A percentile compares a stretch with the other conserved stretches of the same genome.
These are phyloP conservation scores for Onychostoma macrolepis DNA, from an alignment of 2,113 vertebrate genomes.

Conservation along the genomic window DNA sequence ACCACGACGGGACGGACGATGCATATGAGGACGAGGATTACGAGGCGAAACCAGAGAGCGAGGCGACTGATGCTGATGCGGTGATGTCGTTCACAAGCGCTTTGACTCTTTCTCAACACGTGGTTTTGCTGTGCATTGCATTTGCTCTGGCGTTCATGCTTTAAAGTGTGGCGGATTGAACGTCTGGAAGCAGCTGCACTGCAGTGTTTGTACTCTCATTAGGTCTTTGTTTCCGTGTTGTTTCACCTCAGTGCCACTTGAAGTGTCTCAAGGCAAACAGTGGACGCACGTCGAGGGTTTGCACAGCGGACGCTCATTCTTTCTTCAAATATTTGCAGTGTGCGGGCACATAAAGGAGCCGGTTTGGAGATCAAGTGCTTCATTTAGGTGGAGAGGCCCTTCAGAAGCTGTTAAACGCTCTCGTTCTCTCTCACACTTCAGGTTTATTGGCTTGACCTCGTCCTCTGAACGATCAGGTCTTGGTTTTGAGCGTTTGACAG, in stretches of 20 bases:
- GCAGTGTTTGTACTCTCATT: not conserved
- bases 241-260: slow-evolving; percentile 44
- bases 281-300: slow-evolving; percentile 68
- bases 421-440: not conserved
- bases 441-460: not conserved
- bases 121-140: slow-evolving; percentile 51
- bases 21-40: slow-evolving; percentile 76
- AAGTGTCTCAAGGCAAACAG: slow-evolving; percentile 73
- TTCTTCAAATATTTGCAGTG: slow-evolving; percentile 77
- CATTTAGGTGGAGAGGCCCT: slow-evolving; percentile 72
- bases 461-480: not conserved
- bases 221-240: not conserved
- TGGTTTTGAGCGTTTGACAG: slow-evolving; percentile 15
- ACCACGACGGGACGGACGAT: slow-evolving; percentile 69
- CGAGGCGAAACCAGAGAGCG: slow-evolving; percentile 65
- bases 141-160: slow-evolving; percentile 48
- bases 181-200: no score
- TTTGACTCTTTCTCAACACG: slow-evolving; percentile 16
- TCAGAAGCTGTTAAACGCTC: slow-evolving; percentile 47
- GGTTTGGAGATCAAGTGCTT: slow-evolving; percentile 73
- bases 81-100: slow-evolving; percentile 52
- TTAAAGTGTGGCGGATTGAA: no score
- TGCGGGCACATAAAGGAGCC: slow-evolving; percentile 63
- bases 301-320: slow-evolving; percentile 70
- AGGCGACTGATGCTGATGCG: slow-evolving; percentile 52